Evolutionary conservation across 2,888 invertebrate genomes (phyloP).

Genomic region (Xestia xanthographa): DNA sequence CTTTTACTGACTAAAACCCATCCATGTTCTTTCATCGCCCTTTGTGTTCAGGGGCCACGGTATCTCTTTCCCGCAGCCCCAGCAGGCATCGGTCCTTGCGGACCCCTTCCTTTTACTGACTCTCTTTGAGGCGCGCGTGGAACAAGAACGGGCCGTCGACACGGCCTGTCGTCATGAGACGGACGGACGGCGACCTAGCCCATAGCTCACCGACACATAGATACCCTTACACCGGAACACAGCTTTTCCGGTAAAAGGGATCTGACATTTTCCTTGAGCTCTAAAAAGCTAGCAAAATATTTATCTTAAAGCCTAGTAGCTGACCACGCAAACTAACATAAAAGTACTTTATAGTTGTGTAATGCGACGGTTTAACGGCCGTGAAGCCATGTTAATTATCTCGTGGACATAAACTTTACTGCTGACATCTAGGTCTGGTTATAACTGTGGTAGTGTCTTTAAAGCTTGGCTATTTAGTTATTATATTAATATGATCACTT

Average conservation of each 20-base stretch:
- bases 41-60: too few relatives aligned
- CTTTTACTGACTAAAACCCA: too few relatives aligned
- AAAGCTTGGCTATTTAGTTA: background rate
- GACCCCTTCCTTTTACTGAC: too few relatives aligned
- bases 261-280: background rate
- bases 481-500: background rate
- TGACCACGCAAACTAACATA: constrained; percentile 32
- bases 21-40: too few relatives aligned
- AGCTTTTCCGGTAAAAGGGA: background rate
- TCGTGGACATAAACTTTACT: constrained; percentile 51
- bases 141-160: too few relatives aligned
- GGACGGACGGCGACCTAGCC: too few relatives aligned
- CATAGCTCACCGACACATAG: too few relatives aligned
- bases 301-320: constrained; percentile 11
- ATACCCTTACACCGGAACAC: background rate
- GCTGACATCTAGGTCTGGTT: constrained; percentile 33
- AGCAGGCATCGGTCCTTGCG: too few relatives aligned
- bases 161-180: too few relatives aligned
- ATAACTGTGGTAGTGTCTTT: constrained; percentile 24
- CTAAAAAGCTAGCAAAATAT: constrained; percentile 5
- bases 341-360: constrained; percentile 38
- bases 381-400: constrained; percentile 57
- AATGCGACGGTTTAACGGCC: constrained; percentile 33
- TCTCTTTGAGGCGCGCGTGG: too few relatives aligned
- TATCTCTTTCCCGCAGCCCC: too few relatives aligned